Base-by-base conservation (phyloP, 2,113 vertebrate species). In the Thermophis baileyi region DNA sequence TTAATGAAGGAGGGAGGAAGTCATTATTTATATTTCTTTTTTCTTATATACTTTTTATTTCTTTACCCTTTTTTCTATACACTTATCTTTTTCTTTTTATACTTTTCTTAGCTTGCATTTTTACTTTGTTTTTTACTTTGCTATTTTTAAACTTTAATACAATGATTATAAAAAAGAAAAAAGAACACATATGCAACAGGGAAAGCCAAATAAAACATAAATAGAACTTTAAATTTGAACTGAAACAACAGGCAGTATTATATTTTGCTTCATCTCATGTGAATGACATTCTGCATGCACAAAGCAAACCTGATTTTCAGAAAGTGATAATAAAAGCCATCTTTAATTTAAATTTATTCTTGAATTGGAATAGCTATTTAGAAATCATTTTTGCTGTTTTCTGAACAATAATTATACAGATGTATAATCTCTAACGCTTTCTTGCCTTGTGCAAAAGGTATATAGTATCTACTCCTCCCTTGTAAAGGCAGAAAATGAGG, bases 271-370 rank as follows among this genome's bases (percentile, higher is more conserved):
- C 8, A 8, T 27, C 47, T 93, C 6, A 14, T 2, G n/a, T 7
- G 35, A 57, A 91, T 27, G 91, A 63, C 81, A 18, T 0, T 24
- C 44, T 91, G 92, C 55, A 1, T 94, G 50, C 69, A 69, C 85
- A 93, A 85, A 57, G 95, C 94, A 94, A 95, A 94, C 88, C 14
- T 0, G 20, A 24, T 69, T 92, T 51, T 85, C 22, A 7, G 90
- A 89, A 85, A 94, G 91, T 2, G 69, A 49, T 89, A 18, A 85
- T 85, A 89, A 57, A 86, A 91, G 87, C 53, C 0, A 0, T 14
- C 27, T 60, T 63, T 86, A 46, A 89, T 60, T 93, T 94, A 92
- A 93, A 91, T 93, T 54, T 95, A 90, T 90, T 94, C 55, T 89
- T 63, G 94, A 85, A 12, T 92, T 14, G 63, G 74, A 94, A 47